Conservation (phyloP, 2,113 vertebrate species). For the Vulpes vulpes region DNA sequence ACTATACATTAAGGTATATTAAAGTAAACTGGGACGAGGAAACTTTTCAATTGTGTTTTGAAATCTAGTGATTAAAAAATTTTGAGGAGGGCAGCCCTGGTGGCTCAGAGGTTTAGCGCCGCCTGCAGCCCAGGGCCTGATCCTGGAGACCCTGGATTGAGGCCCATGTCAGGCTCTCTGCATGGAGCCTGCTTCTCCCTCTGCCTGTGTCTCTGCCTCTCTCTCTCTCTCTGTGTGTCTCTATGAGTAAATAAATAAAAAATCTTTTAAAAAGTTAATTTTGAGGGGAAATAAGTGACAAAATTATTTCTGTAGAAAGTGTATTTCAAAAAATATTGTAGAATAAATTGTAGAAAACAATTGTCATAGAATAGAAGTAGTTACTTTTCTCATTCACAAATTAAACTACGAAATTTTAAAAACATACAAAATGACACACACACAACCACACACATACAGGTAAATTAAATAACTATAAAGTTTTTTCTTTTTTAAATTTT, state of each 20-base stretch:
- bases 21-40: neutral
- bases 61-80: neutral
- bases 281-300: neutral
- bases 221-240: no score
- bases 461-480: neutral
- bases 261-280: neutral
- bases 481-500: no score
- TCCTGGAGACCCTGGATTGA: no score
- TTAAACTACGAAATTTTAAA: constrained; percentile 10
- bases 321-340: neutral
- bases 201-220: no score
- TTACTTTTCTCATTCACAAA: neutral
- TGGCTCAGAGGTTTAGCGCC: no score
- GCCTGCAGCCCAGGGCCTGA: no score
- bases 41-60: neutral
- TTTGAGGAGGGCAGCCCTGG: no score
- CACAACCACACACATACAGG: neutral
- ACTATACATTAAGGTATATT: neutral
- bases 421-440: neutral
- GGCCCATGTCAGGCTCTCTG: no score
- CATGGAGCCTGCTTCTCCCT: no score
- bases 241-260: no score
- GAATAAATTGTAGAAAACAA: neutral
- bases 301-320: neutral
- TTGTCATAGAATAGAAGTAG: neutral